A percentile compares a stretch with the other conserved stretches of the same genome.
Conservation (phyloP, 1,140 invertebrate genomes). For the Sycophila sp. region DNA sequence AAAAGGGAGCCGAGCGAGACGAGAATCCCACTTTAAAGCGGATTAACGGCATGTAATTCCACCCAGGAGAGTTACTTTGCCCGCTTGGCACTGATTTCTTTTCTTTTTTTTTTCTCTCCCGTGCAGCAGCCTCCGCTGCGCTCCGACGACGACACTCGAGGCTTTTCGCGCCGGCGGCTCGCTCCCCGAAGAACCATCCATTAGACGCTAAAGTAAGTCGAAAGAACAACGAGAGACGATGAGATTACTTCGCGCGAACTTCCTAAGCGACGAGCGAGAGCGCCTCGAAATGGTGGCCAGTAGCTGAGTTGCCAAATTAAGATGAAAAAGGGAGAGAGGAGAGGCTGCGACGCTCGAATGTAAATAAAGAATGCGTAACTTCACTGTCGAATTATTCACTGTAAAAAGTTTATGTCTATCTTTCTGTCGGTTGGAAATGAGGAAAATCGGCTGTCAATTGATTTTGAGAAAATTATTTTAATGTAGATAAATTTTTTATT, state of each 20-base stretch:
- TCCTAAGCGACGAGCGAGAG: neutral
- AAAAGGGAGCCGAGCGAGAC: neutral
- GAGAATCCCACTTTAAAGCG: conserved; percentile 2
- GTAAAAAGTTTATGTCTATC: too few species aligned
- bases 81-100: neutral
- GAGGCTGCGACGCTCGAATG: neutral
- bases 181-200: conserved; percentile 6
- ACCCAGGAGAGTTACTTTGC: conserved; percentile 15
- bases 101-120: neutral
- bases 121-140: too few species aligned
- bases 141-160: neutral
- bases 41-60: conserved; percentile 16
- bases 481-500: too few species aligned
- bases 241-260: conserved; percentile 9
- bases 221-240: conserved; percentile 11
- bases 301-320: too few species aligned
- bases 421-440: too few species aligned
- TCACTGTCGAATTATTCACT: too few species aligned
- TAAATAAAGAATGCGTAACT: too few species aligned
- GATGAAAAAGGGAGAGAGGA: neutral
- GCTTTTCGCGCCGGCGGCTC: neutral
- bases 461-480: too few species aligned
- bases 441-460: too few species aligned
- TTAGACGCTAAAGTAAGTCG: conserved; percentile 15
- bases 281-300: too few species aligned